Evolutionary conservation across 1,140 invertebrate genomes (phyloP), one percentile per base, ranked within the genome.

Genomic region (Meloidogyne chitwoodi): DNA sequence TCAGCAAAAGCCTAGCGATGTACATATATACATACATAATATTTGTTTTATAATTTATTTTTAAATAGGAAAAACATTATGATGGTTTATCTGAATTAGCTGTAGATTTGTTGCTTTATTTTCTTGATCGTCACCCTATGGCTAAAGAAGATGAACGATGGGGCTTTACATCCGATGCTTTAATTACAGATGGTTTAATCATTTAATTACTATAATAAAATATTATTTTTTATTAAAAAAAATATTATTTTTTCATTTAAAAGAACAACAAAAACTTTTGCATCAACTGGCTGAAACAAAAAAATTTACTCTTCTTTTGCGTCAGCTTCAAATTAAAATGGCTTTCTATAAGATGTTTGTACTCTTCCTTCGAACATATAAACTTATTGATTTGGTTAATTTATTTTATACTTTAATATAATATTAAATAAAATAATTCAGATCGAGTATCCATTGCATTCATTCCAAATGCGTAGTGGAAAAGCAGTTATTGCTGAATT

Each of bases 361-460:
- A 24, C 74, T 75, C 8, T 75, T 75, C 22, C n/a, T 75, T 24
- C 69, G 74, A 31, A 69, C 69, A 38, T 75, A 62, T 65, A 56
- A 74, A 24, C 64, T 75, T 24, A 29, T 75, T 24, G 74, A 75
- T 44, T 16, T 44, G 71, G 74, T 75, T 26, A 75, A 34, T 41
- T 44, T 12, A n/a, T 34, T 2, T 29, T 62, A 3, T 71, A 26
- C 24, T 26, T 27, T 19, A 38, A 4, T 38, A 38, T 38, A 6
- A 8, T 10, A 38, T 38, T 38, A 38, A 38, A 38, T 38, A 48
- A n/a, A n/a, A n/a, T n/a, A n/a, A n/a, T 19, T 75, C 68, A 75
- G 74, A 24, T 75, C 12, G 69, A 75, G 6, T 63, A 75, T 26
- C 70, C 74, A 38, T 24, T 75, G 12, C n/a, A 67, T n/a, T 34